Percentiles rank a stretch among this genome's conserved stretches.
These are phyloP conservation scores for Enteromius argenteus DNA, from an alignment of 2,797 vertebrate genomes.

Conservation along the genomic window DNA sequence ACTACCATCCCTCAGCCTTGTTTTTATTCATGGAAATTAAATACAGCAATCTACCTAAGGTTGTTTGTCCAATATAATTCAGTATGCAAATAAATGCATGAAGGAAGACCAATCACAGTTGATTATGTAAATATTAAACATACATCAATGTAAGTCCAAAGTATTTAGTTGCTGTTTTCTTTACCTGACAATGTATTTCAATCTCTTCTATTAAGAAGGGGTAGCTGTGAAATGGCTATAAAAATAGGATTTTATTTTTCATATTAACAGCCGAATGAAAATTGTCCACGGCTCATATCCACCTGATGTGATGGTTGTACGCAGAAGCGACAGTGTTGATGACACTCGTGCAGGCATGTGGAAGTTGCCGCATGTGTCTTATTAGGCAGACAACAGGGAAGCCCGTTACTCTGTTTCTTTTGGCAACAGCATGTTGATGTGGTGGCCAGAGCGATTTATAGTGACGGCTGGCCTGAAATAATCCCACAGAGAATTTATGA, in stretches of 20 bases:
- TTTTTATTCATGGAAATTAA: neutral
- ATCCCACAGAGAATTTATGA: conserved; percentile 67
- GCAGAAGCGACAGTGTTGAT: neutral
- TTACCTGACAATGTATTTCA: neutral
- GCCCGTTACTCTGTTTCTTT: conserved; percentile 50
- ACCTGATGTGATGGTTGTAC: neutral
- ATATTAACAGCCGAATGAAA: neutral
- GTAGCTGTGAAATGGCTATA: neutral
- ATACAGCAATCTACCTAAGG: neutral
- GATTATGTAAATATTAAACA: neutral
- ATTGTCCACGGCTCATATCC: neutral
- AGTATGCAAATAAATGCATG: neutral
- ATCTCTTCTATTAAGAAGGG: neutral
- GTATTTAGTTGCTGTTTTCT: neutral
- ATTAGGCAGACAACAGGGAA: conserved; percentile 55
- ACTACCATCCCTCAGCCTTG: neutral
- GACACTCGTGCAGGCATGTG: neutral
- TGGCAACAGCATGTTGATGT: conserved; percentile 53
- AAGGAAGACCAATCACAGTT: neutral
- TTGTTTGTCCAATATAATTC: neutral
- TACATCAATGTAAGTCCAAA: neutral
- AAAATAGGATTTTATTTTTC: neutral
- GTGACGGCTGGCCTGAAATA: conserved; percentile 65
- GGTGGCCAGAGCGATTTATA: conserved; percentile 60
- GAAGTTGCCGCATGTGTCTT: conserved; percentile 28